phyloP scores from a whole-genome alignment of 2,113 vertebrate genomes.

The Dolichotis patagonum region DNA sequence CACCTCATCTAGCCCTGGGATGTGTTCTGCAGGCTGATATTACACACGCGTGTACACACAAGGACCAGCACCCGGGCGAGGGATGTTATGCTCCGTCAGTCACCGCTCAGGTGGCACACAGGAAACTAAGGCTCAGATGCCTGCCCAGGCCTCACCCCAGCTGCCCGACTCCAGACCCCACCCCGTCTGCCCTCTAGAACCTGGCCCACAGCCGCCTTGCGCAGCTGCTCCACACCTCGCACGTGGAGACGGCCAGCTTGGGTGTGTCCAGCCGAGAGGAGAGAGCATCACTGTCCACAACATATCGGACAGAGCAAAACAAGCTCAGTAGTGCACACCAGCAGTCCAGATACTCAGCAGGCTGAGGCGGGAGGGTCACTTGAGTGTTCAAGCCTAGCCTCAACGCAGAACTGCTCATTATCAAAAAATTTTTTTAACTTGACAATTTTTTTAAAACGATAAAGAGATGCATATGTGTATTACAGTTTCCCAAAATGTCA shows the following conservation, averaged over 20 bases:
- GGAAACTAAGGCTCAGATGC: neutral
- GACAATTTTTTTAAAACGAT: neutral
- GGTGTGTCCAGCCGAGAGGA: neutral
- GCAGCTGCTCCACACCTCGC: neutral
- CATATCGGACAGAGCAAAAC: neutral
- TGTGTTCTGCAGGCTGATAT: neutral
- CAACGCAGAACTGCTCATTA: neutral
- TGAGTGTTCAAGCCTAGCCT: neutral
- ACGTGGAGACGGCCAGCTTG: neutral
- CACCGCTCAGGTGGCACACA: neutral
- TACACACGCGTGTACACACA: too few relatives aligned
- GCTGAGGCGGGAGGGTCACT: neutral
- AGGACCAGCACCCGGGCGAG: neutral
- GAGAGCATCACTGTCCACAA: neutral
- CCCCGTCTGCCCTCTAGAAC: accelerated
- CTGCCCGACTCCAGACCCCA: neutral
- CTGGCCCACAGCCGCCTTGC: neutral
- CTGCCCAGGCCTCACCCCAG: neutral
- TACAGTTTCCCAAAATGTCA: neutral
- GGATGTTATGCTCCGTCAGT: neutral
- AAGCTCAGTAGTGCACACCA: neutral
- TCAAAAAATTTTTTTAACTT: neutral
- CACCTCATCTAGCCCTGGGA: neutral
- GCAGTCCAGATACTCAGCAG: neutral
- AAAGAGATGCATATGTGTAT: accelerated